Conservation (phyloP, 2,888 invertebrate genomes). For the Automeris io region DNA sequence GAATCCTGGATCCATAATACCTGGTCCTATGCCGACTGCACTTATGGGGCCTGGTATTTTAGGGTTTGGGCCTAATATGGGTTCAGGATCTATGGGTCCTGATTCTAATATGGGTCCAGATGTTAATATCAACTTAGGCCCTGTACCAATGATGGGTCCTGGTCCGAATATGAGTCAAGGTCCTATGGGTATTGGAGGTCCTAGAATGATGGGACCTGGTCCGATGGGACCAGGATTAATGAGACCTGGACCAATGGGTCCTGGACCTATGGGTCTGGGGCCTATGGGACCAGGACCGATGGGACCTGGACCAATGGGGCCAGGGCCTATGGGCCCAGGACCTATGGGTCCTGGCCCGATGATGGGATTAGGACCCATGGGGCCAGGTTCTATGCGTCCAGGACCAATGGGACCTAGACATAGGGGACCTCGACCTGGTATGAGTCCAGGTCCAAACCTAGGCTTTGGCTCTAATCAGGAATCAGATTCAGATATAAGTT, state of each 20-base stretch:
- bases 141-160: conserved; percentile 17
- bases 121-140: conserved; percentile 25
- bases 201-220: conserved; percentile 7
- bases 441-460: conserved; percentile 21
- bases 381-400: conserved; percentile 16
- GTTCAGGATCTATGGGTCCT: conserved; percentile 17
- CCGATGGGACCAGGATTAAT: conserved; percentile 20
- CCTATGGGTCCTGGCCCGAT: conserved; percentile 16
- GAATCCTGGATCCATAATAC: conserved; percentile 20
- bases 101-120: conserved; percentile 23
- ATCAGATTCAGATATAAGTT: conserved; percentile 10
- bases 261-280: conserved; percentile 15
- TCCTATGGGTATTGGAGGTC: conserved; percentile 7
- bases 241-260: conserved; percentile 15
- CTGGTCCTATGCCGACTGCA: conserved; percentile 12
- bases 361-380: conserved; percentile 19
- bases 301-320: conserved; percentile 11
- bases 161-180: conserved; percentile 16
- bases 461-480: conserved; percentile 12
- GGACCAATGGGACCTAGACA: conserved; percentile 25
- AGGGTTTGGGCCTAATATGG: conserved; percentile 12
- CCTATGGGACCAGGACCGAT: conserved; percentile 14
- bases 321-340: conserved; percentile 16
- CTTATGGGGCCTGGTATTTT: background rate
- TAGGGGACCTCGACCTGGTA: conserved; percentile 21